Evolutionary conservation across 2,888 invertebrate species (phyloP).

Genomic region (Caenorhabditis sp.): DNA sequence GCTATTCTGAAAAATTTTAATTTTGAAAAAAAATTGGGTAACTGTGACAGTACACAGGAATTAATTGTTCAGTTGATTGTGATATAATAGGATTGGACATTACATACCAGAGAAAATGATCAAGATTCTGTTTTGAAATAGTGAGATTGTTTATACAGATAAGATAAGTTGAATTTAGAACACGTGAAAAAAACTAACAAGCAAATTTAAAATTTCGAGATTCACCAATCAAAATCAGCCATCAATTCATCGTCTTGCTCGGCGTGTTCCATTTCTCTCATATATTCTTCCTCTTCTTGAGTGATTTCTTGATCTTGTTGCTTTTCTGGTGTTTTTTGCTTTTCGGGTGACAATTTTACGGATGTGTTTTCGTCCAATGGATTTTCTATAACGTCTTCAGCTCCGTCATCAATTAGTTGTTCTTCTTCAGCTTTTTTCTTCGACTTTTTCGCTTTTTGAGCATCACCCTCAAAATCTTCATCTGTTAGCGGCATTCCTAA

Average conservation of each 20-base stretch:
- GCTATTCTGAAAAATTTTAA: constrained; percentile 13
- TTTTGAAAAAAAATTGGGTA: background rate
- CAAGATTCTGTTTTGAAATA: background rate
- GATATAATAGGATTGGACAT: constrained; percentile 19
- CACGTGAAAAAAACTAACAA: background rate
- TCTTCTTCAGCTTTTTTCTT: constrained; percentile 11
- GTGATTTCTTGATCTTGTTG: background rate
- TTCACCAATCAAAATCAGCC: constrained; percentile 33
- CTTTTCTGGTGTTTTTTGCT: background rate
- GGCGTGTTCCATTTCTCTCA: constrained; percentile 17
- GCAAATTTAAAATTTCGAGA: background rate
- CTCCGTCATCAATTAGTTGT: constrained; percentile 10
- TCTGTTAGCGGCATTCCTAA: constrained; percentile 41
- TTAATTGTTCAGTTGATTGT: constrained; percentile 19
- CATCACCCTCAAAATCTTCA: constrained; percentile 22
- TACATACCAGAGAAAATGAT: background rate
- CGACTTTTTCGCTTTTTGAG: background rate
- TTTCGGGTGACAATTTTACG: background rate
- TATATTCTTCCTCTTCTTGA: constrained; percentile 19
- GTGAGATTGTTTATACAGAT: too few relatives aligned
- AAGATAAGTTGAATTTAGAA: background rate
- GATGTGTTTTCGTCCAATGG: too few relatives aligned
- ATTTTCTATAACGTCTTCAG: constrained; percentile 1
- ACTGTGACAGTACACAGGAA: constrained; percentile 22
- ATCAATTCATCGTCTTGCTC: constrained; percentile 34